These are phyloP conservation scores for Episyrphus balteatus DNA, from an alignment of 1,140 invertebrate species.

Conservation along the genomic window DNA sequence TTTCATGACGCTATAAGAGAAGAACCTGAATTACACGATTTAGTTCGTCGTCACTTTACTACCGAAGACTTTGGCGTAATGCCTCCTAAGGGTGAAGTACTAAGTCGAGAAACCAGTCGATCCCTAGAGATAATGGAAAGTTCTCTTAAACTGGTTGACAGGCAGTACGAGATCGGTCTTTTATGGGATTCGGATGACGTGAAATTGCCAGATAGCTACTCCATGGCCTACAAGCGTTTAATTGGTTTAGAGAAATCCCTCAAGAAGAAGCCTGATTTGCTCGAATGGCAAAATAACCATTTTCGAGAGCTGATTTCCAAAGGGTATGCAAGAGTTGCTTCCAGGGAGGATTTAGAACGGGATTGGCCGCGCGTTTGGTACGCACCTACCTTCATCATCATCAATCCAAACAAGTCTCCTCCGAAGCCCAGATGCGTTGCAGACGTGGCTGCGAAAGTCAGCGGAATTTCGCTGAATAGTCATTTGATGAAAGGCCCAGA, in stretches of 20 bases:
- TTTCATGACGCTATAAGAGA: too few species aligned
- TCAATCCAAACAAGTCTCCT: conserved; percentile 12
- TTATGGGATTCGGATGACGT: conserved; percentile 4
- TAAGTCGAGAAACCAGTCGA: too few species aligned
- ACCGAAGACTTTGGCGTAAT: too few species aligned
- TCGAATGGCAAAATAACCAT: background rate
- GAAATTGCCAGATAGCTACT: background rate
- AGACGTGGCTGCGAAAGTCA: conserved; percentile 14
- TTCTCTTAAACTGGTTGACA: background rate
- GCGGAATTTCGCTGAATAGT: background rate
- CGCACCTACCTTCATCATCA: conserved; percentile 17
- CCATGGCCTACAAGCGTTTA: conserved; percentile 2
- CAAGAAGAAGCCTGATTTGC: background rate
- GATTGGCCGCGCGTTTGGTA: conserved; percentile 9
- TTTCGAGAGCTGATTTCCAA: background rate
- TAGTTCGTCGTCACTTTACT: too few species aligned
- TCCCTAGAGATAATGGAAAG: too few species aligned
- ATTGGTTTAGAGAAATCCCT: background rate
- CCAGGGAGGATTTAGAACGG: background rate
- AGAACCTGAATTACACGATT: too few species aligned
- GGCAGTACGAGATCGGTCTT: conserved; percentile 2
- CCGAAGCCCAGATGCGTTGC: conserved; percentile 14
- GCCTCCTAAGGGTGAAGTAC: too few species aligned
- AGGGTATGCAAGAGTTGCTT: background rate
- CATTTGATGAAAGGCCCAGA: background rate